Evolutionary conservation across 2,113 vertebrate genomes (phyloP).

Genomic region (Pan troglodytes): DNA sequence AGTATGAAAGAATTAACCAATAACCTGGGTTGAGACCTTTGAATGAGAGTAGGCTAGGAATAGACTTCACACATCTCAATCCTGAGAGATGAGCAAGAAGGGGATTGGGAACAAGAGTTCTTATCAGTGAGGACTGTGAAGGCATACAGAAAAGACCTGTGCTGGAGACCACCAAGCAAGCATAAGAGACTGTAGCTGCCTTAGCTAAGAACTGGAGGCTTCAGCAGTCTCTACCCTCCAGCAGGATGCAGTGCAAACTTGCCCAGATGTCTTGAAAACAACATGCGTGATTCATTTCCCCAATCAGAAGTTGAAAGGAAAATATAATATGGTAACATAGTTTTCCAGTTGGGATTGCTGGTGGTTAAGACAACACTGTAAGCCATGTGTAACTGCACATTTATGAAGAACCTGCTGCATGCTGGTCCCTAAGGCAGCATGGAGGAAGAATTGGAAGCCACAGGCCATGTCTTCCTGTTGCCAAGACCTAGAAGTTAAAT

Average conservation of each 20-base stretch:
- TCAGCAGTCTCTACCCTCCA: background rate
- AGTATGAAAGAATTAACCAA: background rate
- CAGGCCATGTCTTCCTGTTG: background rate
- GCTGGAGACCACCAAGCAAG: background rate
- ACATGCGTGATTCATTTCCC: background rate
- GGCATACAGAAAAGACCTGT: rapidly evolving
- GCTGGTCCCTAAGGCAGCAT: background rate
- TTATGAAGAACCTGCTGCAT: background rate
- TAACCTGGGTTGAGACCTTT: background rate
- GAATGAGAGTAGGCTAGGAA: background rate
- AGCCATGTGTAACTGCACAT: rapidly evolving
- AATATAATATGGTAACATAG: background rate
- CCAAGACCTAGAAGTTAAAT: background rate
- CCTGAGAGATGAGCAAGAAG: background rate
- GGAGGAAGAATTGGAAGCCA: background rate
- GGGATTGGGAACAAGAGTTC: background rate
- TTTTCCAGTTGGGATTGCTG: background rate
- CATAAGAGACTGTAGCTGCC: background rate
- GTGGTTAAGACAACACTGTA: background rate
- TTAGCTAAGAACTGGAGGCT: background rate
- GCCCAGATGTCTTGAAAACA: background rate
- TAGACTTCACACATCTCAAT: background rate
- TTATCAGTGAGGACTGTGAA: background rate
- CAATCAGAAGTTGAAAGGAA: background rate
- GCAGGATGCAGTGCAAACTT: rapidly evolving